phyloP scores from a whole-genome alignment of 2,113 vertebrate species.

The Psophia crepitans region DNA sequence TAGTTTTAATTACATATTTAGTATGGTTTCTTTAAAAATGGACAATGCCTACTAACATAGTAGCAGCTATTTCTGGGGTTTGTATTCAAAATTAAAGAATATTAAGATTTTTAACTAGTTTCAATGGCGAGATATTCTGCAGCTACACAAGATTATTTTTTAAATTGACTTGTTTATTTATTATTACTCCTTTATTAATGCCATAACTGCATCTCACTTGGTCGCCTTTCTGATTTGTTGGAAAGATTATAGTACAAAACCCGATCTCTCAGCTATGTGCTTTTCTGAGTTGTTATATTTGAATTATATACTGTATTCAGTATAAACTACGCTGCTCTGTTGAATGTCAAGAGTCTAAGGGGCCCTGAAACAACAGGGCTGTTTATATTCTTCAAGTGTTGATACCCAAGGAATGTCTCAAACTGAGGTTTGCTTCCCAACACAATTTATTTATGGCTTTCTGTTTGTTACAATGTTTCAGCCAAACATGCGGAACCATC shows the following conservation, averaged over 20 bases:
- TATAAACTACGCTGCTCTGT: neutral
- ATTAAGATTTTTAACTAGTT: neutral
- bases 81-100: neutral
- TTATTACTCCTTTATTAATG: neutral
- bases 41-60: neutral
- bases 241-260: neutral
- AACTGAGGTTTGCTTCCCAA: neutral
- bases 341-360: neutral
- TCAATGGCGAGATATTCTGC: neutral
- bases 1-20: neutral
- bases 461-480: neutral
- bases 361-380: neutral
- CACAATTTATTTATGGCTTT: neutral
- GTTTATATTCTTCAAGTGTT: neutral
- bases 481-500: rapidly evolving
- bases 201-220: neutral
- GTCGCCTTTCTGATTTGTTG: neutral
- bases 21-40: neutral
- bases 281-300: neutral
- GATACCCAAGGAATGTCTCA: neutral
- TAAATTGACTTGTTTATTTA: neutral
- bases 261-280: neutral
- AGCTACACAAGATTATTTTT: neutral
- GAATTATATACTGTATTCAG: neutral
- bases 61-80: neutral